A percentile compares a stretch with the other conserved stretches of the same genome.
phyloP scores from a whole-genome alignment of 2,113 vertebrate species.

The Probosciger aterrimus region DNA sequence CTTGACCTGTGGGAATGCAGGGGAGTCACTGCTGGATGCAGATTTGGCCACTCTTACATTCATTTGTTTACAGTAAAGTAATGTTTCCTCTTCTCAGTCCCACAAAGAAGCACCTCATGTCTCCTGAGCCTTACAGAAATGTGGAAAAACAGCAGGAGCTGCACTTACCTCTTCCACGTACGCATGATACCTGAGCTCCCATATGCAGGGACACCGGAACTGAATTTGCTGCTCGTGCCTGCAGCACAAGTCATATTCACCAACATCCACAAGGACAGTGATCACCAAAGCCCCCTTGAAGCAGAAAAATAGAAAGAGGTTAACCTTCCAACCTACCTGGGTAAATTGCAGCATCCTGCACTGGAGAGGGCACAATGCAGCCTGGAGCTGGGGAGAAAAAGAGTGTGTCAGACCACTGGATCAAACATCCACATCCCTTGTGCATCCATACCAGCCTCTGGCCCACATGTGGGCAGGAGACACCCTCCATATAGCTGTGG shows the following conservation, averaged over 20 bases:
- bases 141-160: not conserved
- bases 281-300: accelerated
- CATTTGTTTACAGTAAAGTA: not conserved
- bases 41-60: not conserved
- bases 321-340: not conserved
- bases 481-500: not conserved
- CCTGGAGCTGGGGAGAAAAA: not conserved
- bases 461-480: not conserved
- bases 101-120: not conserved
- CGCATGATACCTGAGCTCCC: accelerated
- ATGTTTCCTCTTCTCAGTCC: not conserved
- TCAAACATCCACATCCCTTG: not conserved
- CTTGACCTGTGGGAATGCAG: slow-evolving; percentile 70
- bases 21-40: not conserved
- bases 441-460: not conserved
- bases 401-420: too few species aligned
- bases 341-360: not conserved
- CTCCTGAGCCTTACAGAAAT: not conserved
- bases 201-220: accelerated
- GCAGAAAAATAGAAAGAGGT: not conserved
- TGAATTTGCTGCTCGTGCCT: not conserved
- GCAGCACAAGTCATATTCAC: not conserved
- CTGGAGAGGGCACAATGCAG: not conserved
- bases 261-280: not conserved
- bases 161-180: not conserved